phyloP scores from a whole-genome alignment of 2,888 invertebrate genomes.

The Meiosimyza decipiens region DNA sequence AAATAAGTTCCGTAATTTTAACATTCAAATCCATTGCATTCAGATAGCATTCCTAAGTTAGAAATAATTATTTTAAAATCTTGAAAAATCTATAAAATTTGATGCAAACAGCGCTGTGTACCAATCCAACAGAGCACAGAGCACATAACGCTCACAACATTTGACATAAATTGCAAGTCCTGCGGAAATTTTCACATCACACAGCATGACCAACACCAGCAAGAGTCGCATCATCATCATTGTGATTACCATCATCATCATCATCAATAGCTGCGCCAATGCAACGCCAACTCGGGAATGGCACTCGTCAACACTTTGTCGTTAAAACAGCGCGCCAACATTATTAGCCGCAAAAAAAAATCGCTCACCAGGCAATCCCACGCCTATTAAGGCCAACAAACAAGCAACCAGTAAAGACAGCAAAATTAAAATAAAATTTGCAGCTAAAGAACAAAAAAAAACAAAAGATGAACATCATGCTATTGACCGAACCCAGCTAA shows the following conservation, averaged over 20 bases:
- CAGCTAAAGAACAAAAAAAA: slow-evolving; percentile 2
- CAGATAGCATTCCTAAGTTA: too few species aligned
- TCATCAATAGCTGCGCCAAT: not conserved
- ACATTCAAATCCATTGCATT: too few species aligned
- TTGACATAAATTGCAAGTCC: slow-evolving; percentile 43
- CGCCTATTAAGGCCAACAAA: slow-evolving; percentile 32
- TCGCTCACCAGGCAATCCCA: slow-evolving; percentile 34
- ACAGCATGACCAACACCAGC: slow-evolving; percentile 21
- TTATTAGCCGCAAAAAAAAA: slow-evolving; percentile 26
- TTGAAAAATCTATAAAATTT: too few species aligned
- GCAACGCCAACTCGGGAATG: slow-evolving; percentile 18
- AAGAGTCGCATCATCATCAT: not conserved
- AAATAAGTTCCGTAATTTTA: too few species aligned
- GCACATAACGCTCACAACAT: slow-evolving; percentile 22
- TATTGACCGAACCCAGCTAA: slow-evolving; percentile 14
- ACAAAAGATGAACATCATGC: slow-evolving; percentile 15
- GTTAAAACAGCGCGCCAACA: slow-evolving; percentile 23
- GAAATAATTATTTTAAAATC: too few species aligned
- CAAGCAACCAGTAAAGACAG: slow-evolving; percentile 7
- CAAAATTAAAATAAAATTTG: slow-evolving; percentile 12
- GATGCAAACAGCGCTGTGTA: not conserved
- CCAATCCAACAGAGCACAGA: slow-evolving; percentile 13
- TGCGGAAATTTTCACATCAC: slow-evolving; percentile 39
- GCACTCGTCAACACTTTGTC: slow-evolving; percentile 43
- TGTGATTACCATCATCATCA: not conserved